Conservation (phyloP, 2,797 vertebrate species). For the Menidia menidia region DNA sequence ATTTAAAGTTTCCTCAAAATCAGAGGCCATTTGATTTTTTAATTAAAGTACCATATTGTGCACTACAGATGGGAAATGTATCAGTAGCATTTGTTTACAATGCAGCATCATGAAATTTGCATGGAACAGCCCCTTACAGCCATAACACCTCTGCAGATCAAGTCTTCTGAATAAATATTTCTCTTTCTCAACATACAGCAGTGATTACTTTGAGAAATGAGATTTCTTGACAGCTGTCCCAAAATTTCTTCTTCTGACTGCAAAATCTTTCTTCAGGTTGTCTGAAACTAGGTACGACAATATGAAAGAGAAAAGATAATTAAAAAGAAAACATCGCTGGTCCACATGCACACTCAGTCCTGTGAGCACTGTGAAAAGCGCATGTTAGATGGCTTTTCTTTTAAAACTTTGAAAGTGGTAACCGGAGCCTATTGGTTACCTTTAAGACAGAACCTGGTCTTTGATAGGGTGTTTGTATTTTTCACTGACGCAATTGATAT, state of each 20-base stretch:
- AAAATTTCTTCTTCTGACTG: not conserved
- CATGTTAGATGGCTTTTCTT: not conserved
- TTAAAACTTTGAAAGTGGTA: not conserved
- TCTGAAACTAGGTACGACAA: not conserved
- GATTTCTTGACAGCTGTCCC: not conserved
- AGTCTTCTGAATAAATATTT: no score
- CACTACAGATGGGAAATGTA: no score
- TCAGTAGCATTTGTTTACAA: no score
- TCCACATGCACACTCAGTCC: constrained; percentile 1
- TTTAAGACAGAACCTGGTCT: not conserved
- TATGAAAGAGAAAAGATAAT: not conserved
- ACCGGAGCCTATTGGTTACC: not conserved
- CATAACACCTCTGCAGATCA: no score
- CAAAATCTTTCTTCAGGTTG: not conserved
- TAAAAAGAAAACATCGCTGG: not conserved
- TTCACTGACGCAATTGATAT: not conserved
- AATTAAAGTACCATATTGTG: no score
- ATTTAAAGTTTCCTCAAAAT: no score
- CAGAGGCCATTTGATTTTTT: no score
- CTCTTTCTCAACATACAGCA: not conserved
- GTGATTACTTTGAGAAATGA: not conserved
- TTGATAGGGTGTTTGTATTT: not conserved
- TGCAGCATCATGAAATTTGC: no score
- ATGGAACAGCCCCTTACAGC: no score
- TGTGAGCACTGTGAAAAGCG: not conserved